Conservation (phyloP, 2,797 vertebrate species). For the Neosilurus mollespiculum region DNA sequence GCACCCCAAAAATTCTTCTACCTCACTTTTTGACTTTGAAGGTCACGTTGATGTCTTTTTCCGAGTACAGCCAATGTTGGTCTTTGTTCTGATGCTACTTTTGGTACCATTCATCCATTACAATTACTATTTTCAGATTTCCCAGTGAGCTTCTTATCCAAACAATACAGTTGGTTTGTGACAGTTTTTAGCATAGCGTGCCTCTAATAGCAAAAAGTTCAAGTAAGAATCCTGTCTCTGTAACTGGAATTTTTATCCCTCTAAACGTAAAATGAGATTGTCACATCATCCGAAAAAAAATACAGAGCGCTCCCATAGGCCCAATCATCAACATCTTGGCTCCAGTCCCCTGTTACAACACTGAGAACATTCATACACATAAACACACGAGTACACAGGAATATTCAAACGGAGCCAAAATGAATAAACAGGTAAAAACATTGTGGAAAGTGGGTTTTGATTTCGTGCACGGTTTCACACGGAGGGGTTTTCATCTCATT, state of each 20-base stretch:
- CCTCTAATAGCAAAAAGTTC: too few species aligned
- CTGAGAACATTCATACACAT: conserved; percentile 14
- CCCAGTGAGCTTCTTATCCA: too few species aligned
- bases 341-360: background rate
- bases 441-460: conserved; percentile 13
- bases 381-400: conserved; percentile 9
- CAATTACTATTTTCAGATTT: too few species aligned
- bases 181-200: too few species aligned
- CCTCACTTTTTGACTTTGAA: too few species aligned
- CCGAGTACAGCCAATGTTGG: too few species aligned
- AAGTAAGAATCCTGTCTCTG: too few species aligned
- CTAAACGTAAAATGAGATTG: background rate
- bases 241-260: background rate
- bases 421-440: conserved; percentile 3
- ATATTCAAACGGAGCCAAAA: background rate
- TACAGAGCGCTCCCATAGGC: background rate
- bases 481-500: conserved; percentile 13
- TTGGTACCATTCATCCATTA: too few species aligned
- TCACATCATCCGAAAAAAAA: background rate
- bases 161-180: too few species aligned
- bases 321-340: background rate
- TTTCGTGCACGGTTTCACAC: background rate
- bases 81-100: too few species aligned
- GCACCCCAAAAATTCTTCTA: too few species aligned
- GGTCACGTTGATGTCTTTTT: too few species aligned